Percentiles rank a stretch among this genome's conserved stretches.
These are phyloP conservation scores for Habroteleia sp. DNA, from an alignment of 2,888 invertebrate species.

Conservation along the genomic window DNA sequence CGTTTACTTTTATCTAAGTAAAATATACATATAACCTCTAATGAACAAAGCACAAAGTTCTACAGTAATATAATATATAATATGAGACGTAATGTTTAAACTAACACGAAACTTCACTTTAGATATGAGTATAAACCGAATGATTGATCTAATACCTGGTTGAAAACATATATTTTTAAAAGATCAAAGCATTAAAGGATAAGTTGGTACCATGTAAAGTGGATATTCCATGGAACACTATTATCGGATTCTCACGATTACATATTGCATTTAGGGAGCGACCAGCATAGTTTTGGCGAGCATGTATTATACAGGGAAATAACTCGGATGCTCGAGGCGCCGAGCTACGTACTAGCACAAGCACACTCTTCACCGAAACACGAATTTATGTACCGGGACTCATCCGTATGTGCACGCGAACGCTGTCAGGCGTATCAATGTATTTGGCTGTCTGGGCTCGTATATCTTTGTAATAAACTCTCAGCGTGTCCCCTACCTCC, in stretches of 20 bases:
- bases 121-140: too few relatives aligned
- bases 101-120: too few relatives aligned
- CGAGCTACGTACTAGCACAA: conserved; percentile 58
- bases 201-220: too few relatives aligned
- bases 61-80: too few relatives aligned
- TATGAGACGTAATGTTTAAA: too few relatives aligned
- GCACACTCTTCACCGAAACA: conserved; percentile 44
- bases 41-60: too few relatives aligned
- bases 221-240: too few relatives aligned
- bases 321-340: conserved; percentile 72
- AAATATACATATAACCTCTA: too few relatives aligned
- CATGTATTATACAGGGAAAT: conserved; percentile 71
- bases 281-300: conserved; percentile 65
- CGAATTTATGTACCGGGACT: conserved; percentile 56
- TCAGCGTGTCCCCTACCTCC: conserved; percentile 59
- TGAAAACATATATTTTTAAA: too few relatives aligned
- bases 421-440: conserved; percentile 57
- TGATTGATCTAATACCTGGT: too few relatives aligned
- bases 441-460: conserved; percentile 61
- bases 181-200: too few relatives aligned
- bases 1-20: too few relatives aligned
- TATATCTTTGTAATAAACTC: conserved; percentile 76
- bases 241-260: conserved; percentile 67
- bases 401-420: conserved; percentile 58
- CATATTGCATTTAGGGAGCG: conserved; percentile 69